Conservation (phyloP, 2,797 vertebrate species). For the Heteromormyrus szaboi region DNA sequence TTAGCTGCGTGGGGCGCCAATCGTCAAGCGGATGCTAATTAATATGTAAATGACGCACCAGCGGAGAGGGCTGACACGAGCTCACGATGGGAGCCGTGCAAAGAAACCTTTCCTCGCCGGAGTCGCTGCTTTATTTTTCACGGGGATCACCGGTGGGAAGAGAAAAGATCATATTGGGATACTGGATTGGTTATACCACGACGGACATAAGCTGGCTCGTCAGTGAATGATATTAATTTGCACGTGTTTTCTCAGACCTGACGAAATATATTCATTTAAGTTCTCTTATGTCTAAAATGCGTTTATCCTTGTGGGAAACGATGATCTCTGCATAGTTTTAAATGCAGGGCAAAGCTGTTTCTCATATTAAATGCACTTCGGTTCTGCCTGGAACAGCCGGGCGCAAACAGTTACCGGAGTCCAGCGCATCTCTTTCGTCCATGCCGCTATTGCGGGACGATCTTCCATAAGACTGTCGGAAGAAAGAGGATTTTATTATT, state of each 20-base stretch:
- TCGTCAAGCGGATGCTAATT: conserved; percentile 25
- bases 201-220: not conserved
- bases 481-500: conserved; percentile 1
- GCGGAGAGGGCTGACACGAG: conserved; percentile 37
- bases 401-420: not conserved
- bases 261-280: not conserved
- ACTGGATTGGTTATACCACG: not conserved
- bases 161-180: not conserved
- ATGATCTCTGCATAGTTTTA: not conserved
- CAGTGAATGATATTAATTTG: not conserved
- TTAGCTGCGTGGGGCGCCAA: conserved; percentile 38
- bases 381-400: not conserved
- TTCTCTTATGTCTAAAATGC: not conserved
- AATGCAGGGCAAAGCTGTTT: not conserved
- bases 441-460: not conserved
- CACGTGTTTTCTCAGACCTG: not conserved
- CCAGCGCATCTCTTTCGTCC: not conserved
- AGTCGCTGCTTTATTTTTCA: not conserved
- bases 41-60: conserved; percentile 30
- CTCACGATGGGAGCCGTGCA: not conserved
- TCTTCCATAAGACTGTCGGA: not conserved
- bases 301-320: not conserved
- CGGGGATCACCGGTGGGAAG: not conserved
- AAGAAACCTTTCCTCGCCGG: not conserved
- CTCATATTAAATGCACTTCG: conserved; percentile 8